A percentile compares a stretch with the other conserved stretches of the same genome.
phyloP scores from a whole-genome alignment of 2,797 vertebrate genomes.

The Sebastes kiyomatsui region DNA sequence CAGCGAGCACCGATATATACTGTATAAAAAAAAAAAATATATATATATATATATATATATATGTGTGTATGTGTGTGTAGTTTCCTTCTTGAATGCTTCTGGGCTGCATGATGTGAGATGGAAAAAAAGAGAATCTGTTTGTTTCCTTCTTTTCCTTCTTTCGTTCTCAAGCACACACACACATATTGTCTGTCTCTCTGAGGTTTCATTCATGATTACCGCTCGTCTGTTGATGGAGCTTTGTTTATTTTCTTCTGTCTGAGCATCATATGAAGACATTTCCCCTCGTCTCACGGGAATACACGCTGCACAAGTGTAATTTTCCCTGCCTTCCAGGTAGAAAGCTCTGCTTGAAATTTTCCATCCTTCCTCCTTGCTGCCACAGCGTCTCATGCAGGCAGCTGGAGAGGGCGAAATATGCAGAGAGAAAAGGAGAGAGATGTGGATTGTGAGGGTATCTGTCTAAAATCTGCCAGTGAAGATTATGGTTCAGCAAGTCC shows the following conservation, averaged over 20 bases:
- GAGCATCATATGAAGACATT: conserved; percentile 34
- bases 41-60: too few species aligned
- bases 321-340: conserved; percentile 37
- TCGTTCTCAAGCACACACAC: not conserved
- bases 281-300: conserved; percentile 12
- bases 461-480: not conserved
- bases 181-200: conserved; percentile 10
- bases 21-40: too few species aligned
- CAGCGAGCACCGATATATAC: not conserved
- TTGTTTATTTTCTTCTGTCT: conserved; percentile 61
- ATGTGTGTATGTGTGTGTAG: too few species aligned
- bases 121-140: not conserved
- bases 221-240: conserved; percentile 14
- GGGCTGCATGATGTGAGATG: not conserved
- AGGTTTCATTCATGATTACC: conserved; percentile 54
- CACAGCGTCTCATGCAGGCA: conserved; percentile 1
- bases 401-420: not conserved
- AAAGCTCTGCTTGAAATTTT: conserved; percentile 5
- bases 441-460: not conserved
- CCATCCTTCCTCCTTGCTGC: not conserved
- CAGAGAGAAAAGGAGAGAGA: not conserved
- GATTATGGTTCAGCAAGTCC: not conserved
- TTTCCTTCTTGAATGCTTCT: not conserved
- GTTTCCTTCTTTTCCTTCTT: not conserved
- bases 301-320: conserved; percentile 1